Percentiles rank a stretch among this genome's conserved stretches.
phyloP scores from a whole-genome alignment of 2,113 vertebrate genomes.

The Megaleporinus macrocephalus region DNA sequence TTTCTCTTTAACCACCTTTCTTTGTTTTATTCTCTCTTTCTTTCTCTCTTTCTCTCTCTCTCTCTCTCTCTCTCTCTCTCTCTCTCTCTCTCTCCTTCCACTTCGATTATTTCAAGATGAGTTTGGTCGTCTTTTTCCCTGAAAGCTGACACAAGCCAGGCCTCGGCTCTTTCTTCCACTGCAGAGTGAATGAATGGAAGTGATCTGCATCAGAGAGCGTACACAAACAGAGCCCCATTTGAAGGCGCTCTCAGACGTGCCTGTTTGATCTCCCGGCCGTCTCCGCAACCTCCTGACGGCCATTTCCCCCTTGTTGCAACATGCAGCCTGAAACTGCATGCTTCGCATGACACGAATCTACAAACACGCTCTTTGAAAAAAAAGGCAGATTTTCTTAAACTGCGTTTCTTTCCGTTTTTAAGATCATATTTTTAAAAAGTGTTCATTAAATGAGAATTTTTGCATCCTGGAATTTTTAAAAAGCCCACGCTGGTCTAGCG shows the following conservation, averaged over 20 bases:
- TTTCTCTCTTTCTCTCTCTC: background rate
- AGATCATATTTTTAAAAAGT: no score
- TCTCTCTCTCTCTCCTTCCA: constrained; percentile 2
- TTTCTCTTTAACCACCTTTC: no score
- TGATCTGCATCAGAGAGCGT: constrained; percentile 61
- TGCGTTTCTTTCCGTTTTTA: background rate
- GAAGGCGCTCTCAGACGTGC: constrained; percentile 39
- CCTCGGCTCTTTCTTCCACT: constrained; percentile 57
- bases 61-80: no score
- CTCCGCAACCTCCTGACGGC: constrained; percentile 36
- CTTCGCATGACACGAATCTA: background rate
- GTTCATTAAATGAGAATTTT: no score
- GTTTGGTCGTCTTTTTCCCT: constrained; percentile 68
- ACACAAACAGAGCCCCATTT: constrained; percentile 69
- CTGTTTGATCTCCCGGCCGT: constrained; percentile 48
- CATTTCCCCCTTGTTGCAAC: constrained; percentile 4
- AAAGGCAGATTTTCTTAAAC: background rate
- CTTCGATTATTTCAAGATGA: constrained; percentile 77
- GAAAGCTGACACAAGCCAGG: constrained; percentile 76
- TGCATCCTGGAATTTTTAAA: no score
- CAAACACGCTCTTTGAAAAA: background rate
- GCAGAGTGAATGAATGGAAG: constrained; percentile 51
- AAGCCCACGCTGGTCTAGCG: background rate
- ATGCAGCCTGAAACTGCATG: background rate
- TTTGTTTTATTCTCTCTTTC: background rate